Percentiles rank a stretch among this genome's conserved stretches.
phyloP scores from a whole-genome alignment of 2,888 invertebrate species.

The Empis stercorea region DNA sequence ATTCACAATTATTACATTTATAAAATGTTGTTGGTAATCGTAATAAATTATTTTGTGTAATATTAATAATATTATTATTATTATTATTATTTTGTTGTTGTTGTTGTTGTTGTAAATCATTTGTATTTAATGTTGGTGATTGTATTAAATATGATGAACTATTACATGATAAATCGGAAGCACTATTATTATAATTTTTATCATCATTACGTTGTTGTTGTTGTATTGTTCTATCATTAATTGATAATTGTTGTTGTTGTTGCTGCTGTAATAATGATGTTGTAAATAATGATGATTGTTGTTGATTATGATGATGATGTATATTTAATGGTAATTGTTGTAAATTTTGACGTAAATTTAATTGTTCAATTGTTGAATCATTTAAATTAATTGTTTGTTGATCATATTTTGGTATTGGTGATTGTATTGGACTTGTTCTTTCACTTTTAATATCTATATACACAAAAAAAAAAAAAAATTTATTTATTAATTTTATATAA shows the following conservation, averaged over 20 bases:
- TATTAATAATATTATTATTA: no score
- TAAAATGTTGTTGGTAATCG: conserved; percentile 20
- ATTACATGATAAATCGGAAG: neutral
- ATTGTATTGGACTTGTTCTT: conserved; percentile 12
- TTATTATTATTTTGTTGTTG: no score
- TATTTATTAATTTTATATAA: neutral
- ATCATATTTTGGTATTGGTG: conserved; percentile 30
- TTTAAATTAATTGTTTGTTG: conserved; percentile 39
- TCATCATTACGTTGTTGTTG: conserved; percentile 24
- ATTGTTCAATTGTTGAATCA: neutral
- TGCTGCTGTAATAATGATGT: no score
- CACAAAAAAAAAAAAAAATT: neutral
- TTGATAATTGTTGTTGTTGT: neutral
- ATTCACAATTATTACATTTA: conserved; percentile 34
- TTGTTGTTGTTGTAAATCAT: no score
- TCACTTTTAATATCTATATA: conserved; percentile 14
- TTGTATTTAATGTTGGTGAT: neutral
- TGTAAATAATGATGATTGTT: neutral
- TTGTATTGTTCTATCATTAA: conserved; percentile 17
- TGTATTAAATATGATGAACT: neutral
- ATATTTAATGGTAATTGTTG: no score
- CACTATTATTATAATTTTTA: no score
- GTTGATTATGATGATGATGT: no score
- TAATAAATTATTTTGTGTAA: neutral
- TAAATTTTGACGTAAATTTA: no score